Conservation (phyloP, 1,140 invertebrate species). For the Cardiocondyla obscurior region DNA sequence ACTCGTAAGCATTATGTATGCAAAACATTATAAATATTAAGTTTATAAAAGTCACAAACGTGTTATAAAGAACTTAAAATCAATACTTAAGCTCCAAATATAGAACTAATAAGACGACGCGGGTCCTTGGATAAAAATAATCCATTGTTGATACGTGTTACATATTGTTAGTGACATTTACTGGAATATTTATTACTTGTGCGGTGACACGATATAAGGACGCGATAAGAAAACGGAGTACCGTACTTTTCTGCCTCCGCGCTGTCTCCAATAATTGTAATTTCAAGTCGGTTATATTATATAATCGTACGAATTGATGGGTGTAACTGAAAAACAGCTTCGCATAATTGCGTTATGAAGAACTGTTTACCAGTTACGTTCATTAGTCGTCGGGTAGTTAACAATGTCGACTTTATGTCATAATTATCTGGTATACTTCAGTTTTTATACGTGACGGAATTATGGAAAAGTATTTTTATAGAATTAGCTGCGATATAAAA, state of each 20-base stretch:
- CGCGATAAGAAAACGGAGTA: not conserved
- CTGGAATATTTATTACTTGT: constrained; percentile 11
- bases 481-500: no score
- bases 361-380: no score
- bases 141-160: not conserved
- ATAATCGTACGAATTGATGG: constrained; percentile 12
- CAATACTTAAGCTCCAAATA: constrained; percentile 6
- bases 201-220: not conserved
- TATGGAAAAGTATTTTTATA: not conserved
- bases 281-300: constrained; percentile 9
- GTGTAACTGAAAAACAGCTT: not conserved
- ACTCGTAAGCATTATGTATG: not conserved
- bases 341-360: not conserved
- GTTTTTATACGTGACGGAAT: not conserved
- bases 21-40: constrained; percentile 60
- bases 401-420: not conserved
- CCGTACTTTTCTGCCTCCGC: not conserved
- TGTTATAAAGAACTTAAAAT: not conserved
- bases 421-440: not conserved
- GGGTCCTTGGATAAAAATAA: not conserved
- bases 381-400: no score
- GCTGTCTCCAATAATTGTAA: not conserved
- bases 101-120: not conserved
- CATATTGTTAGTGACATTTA: not conserved
- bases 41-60: not conserved